These are phyloP conservation scores for Thymelicus lineola DNA, from an alignment of 2,888 invertebrate genomes.

Conservation along the genomic window DNA sequence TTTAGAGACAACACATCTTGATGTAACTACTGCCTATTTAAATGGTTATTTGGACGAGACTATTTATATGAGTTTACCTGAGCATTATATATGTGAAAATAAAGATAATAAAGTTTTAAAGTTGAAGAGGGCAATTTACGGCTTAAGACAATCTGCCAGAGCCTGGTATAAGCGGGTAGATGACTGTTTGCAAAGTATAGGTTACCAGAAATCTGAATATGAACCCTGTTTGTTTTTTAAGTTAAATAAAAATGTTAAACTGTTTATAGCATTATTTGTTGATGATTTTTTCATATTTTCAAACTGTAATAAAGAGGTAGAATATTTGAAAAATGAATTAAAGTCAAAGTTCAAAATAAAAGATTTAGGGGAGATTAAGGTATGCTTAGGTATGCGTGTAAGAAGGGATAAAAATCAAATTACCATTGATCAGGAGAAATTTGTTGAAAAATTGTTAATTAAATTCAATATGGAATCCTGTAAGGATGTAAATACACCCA, in stretches of 20 bases:
- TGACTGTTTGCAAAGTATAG: slow-evolving; percentile 37
- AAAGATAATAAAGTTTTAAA: background rate
- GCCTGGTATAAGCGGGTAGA: slow-evolving; percentile 29
- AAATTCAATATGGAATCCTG: no score
- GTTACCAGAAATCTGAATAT: slow-evolving; percentile 38
- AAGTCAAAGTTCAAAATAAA: no score
- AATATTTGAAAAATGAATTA: no score
- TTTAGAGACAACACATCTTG: slow-evolving; percentile 39
- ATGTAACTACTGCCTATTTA: slow-evolving; percentile 41
- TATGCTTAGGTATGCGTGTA: no score
- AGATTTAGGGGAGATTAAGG: no score
- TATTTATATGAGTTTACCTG: slow-evolving; percentile 39
- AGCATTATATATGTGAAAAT: slow-evolving; percentile 19
- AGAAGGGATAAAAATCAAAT: no score
- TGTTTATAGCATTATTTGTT: slow-evolving; percentile 38
- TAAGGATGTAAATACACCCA: no score
- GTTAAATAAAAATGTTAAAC: slow-evolving; percentile 33
- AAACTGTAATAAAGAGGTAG: no score
- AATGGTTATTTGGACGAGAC: slow-evolving; percentile 39
- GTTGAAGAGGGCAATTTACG: slow-evolving; percentile 24
- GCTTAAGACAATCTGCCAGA: slow-evolving; percentile 14
- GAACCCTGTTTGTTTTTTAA: slow-evolving; percentile 41
- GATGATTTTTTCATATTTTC: slow-evolving; percentile 38
- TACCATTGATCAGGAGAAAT: no score
- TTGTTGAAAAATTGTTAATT: no score